A percentile compares a stretch with the other conserved stretches of the same genome.
Conservation (phyloP, 92 coral and sea anemone species). For the Epizoanthus ramosus region DNA sequence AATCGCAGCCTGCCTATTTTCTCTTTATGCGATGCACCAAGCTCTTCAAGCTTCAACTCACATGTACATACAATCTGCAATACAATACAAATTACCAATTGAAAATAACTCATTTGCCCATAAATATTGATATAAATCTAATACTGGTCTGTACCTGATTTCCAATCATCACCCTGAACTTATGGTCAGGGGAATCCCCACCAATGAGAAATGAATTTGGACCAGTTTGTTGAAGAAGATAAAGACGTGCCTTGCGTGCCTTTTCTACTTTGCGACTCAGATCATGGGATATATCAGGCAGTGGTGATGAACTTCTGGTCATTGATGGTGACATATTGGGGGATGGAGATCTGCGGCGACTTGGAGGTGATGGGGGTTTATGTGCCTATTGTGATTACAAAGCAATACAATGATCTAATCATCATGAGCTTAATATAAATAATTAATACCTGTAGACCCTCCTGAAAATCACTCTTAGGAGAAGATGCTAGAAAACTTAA, state of each 20-base stretch:
- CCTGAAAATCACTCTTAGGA: too few relatives aligned
- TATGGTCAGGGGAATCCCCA: slow-evolving; percentile 97
- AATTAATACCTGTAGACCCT: too few relatives aligned
- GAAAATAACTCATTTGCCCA: too few relatives aligned
- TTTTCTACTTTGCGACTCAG: slow-evolving; percentile 85
- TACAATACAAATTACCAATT: too few relatives aligned
- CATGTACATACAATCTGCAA: too few relatives aligned
- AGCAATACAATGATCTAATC: not conserved
- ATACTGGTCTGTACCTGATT: slow-evolving; percentile 73
- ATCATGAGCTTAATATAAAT: too few relatives aligned
- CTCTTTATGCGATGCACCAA: too few relatives aligned
- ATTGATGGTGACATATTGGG: slow-evolving; percentile 67
- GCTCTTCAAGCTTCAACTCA: too few relatives aligned
- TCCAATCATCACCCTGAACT: slow-evolving; percentile 96
- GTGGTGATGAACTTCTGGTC: slow-evolving; percentile 89
- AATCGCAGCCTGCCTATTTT: too few relatives aligned
- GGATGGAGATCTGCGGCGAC: slow-evolving; percentile 87
- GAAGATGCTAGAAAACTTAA: too few relatives aligned
- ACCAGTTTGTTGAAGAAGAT: slow-evolving; percentile 94
- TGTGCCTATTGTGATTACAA: slow-evolving; percentile 55
- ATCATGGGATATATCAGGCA: slow-evolving; percentile 70
- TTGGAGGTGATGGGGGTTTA: slow-evolving; percentile 80
- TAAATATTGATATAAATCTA: too few relatives aligned
- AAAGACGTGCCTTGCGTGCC: slow-evolving; percentile 90
- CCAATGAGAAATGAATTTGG: slow-evolving; percentile 97